Base-by-base conservation (phyloP, 2,888 invertebrate genomes). In the Parthenolecanium corni region DNA sequence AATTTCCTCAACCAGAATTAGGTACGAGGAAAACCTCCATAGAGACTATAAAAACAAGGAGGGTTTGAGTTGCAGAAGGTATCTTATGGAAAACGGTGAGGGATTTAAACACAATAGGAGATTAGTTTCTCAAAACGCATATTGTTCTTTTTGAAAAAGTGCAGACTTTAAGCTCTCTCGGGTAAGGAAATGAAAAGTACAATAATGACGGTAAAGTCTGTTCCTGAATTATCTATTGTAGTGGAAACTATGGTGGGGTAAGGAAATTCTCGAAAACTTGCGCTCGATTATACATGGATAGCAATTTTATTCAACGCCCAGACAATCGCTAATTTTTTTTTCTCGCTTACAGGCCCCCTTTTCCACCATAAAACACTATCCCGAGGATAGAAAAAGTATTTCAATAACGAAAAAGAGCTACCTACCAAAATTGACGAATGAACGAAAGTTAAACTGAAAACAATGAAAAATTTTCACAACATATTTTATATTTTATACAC, bases 21-120 rank as follows among this genome's bases (percentile, higher is more conserved):
- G 31, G 49, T 23, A 49, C 49, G 21, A 23, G 6, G 44, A 42
- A 42, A 42, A 42, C 14, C 44, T 42, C 44, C 18, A 14, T 14
- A 42, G 44, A 42, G 44, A 14, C 3, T 4, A 42, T 42, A 42
- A 16, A 38, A 42, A 42, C 9, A 44, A n/a, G 3, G 6, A 20
- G 46, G n/a, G n/a, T 44, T 18, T 6, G 46, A 44, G 20, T 6
- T 20, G 46, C 16, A 49, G 21, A 14, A 2, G 21, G 49, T 20
- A 23, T 49, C 21, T 49, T 23, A 20, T 44, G 21, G 49, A 31
- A 58, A 49, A 20, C 49, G 58, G 47, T 58, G 46, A 58, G 58
- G 58, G 58, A 58, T 58, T 58, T 58, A 49, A 58, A 58, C 58
- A 58, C 58, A 58, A 58, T 58, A 58, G 31, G 58, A 58, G 58